Conservation (phyloP, 2,113 vertebrate genomes). For the Pedionomus torquatus region DNA sequence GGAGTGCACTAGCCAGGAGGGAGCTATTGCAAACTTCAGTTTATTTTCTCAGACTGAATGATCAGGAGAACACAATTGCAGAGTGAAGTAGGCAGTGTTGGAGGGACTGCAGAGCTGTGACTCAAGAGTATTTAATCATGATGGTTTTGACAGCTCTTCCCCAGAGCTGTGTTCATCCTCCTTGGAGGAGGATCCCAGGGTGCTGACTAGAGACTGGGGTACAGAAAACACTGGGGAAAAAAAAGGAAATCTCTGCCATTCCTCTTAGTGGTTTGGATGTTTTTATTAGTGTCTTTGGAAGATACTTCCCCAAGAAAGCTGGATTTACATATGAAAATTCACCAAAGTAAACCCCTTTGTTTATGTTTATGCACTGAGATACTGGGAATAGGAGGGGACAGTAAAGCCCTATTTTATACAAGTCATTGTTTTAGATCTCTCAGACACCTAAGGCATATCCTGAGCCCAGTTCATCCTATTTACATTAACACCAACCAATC, state of each 20-base stretch:
- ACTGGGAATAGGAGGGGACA: neutral
- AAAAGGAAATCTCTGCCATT: neutral
- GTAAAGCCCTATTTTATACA: neutral
- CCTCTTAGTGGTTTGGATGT: neutral
- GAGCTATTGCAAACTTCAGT: neutral
- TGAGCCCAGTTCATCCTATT: neutral
- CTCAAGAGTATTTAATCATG: neutral
- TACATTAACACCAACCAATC: neutral
- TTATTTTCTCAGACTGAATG: neutral
- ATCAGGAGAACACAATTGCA: neutral
- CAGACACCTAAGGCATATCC: neutral
- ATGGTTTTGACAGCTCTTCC: neutral
- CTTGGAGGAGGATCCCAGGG: neutral
- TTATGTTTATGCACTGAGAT: neutral
- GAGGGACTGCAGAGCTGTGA: neutral
- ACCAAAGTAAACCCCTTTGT: neutral
- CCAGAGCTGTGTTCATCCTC: neutral
- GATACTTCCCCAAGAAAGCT: neutral
- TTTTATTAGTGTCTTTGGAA: neutral
- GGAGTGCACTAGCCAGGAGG: neutral
- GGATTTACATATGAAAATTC: neutral
- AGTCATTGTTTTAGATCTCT: neutral
- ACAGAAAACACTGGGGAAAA: neutral
- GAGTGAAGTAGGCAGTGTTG: neutral
- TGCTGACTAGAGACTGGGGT: neutral